These are phyloP conservation scores for Oncorhynchus keta DNA, from an alignment of 2,113 vertebrate species.

Conservation along the genomic window DNA sequence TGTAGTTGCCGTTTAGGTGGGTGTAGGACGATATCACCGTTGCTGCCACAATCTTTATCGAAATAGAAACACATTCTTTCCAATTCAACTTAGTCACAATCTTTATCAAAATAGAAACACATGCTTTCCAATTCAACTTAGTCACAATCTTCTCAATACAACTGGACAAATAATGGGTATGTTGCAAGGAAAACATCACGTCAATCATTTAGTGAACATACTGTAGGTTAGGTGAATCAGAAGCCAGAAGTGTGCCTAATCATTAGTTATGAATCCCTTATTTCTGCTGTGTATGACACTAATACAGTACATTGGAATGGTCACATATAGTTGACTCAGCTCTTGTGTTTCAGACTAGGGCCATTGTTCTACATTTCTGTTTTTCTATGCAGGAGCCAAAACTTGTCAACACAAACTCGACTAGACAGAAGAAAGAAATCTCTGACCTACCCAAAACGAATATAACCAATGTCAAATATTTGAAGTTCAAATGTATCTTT, in stretches of 20 bases:
- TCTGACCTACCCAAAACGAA: too few relatives aligned
- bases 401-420: too few relatives aligned
- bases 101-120: neutral
- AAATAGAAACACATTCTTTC: slow-evolving; percentile 11
- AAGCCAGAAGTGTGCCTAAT: slow-evolving; percentile 37
- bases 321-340: slow-evolving; percentile 52
- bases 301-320: slow-evolving; percentile 16
- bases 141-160: neutral
- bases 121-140: too few relatives aligned
- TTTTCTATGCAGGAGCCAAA: slow-evolving; percentile 10
- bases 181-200: neutral
- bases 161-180: neutral
- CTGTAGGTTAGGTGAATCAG: slow-evolving; percentile 43
- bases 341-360: slow-evolving; percentile 2
- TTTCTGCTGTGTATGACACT: slow-evolving; percentile 52
- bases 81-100: slow-evolving; percentile 11
- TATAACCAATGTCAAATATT: too few relatives aligned
- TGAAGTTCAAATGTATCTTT: too few relatives aligned
- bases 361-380: slow-evolving; percentile 36
- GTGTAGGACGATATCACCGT: slow-evolving; percentile 82
- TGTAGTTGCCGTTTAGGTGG: slow-evolving; percentile 70
- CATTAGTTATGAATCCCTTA: slow-evolving; percentile 38
- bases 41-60: slow-evolving; percentile 82
- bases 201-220: slow-evolving; percentile 3
- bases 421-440: too few relatives aligned